Evolutionary conservation across 2,888 invertebrate species (phyloP).

Genomic region (Callosobruchus maculatus): DNA sequence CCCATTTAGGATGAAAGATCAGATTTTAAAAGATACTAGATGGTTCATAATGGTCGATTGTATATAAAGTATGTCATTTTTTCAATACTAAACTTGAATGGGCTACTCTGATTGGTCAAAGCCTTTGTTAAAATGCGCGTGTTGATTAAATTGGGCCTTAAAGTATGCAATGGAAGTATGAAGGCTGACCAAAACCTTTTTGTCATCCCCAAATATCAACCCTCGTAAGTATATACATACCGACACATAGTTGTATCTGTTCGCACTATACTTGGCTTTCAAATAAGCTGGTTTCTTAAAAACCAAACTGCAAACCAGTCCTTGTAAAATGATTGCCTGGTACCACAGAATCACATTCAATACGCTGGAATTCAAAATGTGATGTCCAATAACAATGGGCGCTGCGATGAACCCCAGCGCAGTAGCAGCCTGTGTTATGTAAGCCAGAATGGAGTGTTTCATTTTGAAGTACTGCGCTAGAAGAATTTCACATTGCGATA

Average conservation of each 20-base stretch:
- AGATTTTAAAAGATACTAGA: too few species aligned
- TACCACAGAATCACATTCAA: conserved; percentile 55
- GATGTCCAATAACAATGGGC: conserved; percentile 53
- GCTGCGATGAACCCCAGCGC: conserved; percentile 55
- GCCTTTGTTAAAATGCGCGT: too few species aligned
- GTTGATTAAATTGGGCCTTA: too few species aligned
- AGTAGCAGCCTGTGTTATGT: conserved; percentile 53
- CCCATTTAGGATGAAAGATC: too few species aligned
- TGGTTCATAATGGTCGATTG: too few species aligned
- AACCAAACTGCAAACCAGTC: conserved; percentile 53
- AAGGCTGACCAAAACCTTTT: too few species aligned
- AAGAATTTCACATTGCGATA: conserved; percentile 57
- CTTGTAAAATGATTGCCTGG: conserved; percentile 57
- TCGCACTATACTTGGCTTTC: conserved; percentile 32
- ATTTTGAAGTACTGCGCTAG: conserved; percentile 58
- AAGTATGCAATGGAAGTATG: too few species aligned
- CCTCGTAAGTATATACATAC: conserved; percentile 34
- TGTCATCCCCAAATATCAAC: too few species aligned
- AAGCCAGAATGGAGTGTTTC: conserved; percentile 53
- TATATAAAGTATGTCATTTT: too few species aligned
- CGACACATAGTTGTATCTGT: conserved; percentile 36
- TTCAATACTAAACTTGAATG: too few species aligned
- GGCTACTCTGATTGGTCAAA: too few species aligned
- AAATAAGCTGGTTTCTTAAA: conserved; percentile 56
- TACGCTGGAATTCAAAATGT: conserved; percentile 49